These are phyloP conservation scores for Threskiornis aethiopicus DNA, from an alignment of 2,797 vertebrate species.

Conservation along the genomic window DNA sequence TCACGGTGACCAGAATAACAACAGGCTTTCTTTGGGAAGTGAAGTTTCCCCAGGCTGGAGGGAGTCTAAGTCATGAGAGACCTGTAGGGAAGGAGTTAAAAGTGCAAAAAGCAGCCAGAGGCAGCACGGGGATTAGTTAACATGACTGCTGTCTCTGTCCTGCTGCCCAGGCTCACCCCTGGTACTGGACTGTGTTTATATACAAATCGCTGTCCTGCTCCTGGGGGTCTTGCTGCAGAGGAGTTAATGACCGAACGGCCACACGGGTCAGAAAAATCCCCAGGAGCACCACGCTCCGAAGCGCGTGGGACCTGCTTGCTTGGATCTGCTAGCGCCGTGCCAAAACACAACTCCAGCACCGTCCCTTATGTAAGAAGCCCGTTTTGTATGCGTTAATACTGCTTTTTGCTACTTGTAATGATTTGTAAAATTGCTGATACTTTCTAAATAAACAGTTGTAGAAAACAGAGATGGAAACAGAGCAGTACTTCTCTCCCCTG, in stretches of 20 bases:
- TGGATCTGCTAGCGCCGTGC: fast-evolving
- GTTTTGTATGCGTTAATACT: background rate
- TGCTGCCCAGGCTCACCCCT: background rate
- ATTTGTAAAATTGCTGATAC: background rate
- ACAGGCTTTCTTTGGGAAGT: background rate
- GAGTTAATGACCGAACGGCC: fast-evolving
- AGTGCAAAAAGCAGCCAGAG: background rate
- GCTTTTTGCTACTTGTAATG: background rate
- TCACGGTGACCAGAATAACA: fast-evolving
- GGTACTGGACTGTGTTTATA: background rate
- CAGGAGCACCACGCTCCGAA: background rate
- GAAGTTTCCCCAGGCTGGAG: background rate
- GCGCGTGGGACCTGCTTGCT: background rate
- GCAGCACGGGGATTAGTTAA: background rate
- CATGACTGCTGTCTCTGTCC: fast-evolving
- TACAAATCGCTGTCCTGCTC: fast-evolving
- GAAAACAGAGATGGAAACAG: background rate
- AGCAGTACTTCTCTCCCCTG: background rate
- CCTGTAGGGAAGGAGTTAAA: background rate
- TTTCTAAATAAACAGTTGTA: background rate
- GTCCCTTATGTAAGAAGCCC: background rate
- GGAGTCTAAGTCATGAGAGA: background rate
- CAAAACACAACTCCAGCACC: background rate
- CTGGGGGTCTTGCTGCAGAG: background rate
- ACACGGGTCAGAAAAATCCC: background rate